Evolutionary conservation across 2,113 vertebrate species (phyloP), one percentile per base, ranked within the genome.

Genomic region (Paraplagusia blochii): DNA sequence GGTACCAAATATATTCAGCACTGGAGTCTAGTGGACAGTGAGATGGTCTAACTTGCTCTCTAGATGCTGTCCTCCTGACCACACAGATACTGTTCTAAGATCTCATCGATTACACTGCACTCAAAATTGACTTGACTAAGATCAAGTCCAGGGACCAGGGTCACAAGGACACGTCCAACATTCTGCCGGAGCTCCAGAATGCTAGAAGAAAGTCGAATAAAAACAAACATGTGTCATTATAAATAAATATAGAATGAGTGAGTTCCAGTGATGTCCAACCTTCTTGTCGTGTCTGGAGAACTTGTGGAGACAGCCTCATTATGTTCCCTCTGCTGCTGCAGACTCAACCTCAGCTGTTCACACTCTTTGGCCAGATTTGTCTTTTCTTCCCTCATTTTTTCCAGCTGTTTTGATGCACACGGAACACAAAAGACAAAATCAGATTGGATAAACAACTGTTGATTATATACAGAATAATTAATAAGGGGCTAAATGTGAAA

Each of bases 61-160:
- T 11, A 8, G 12, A 8, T 5, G 3, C 12, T 38, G 9, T n/a
- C n/a, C n/a, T n/a, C n/a, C n/a, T n/a, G n/a, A n/a, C n/a, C n/a
- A n/a, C n/a, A n/a, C n/a, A n/a, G 81, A 45, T 93, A 87, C 53
- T 98, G 94, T 19, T 91, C 92, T 12, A 98, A 76, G 70, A 98
- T 94, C 72, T 95, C 95, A 79, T 99, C 96, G 4, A 99, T 94
- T 9, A 95, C 94, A 2, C 91, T 90, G 3, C 93, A 91, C 11
- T 95, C 91, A 0, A 92, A 98, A 67, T 98, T 95, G 19, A 97
- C 91, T 85, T 97, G n/a, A n/a, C n/a, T n/a, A n/a, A n/a, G n/a
- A n/a, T n/a, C n/a, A n/a, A n/a, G n/a, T n/a, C n/a, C n/a, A n/a
- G n/a, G n/a, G n/a, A n/a, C n/a, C n/a, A n/a, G n/a, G n/a, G n/a